Percentiles rank a stretch among this genome's conserved stretches.
Evolutionary conservation across 2,888 invertebrate species (phyloP).

Genomic region (Tolmerus cingulatus): DNA sequence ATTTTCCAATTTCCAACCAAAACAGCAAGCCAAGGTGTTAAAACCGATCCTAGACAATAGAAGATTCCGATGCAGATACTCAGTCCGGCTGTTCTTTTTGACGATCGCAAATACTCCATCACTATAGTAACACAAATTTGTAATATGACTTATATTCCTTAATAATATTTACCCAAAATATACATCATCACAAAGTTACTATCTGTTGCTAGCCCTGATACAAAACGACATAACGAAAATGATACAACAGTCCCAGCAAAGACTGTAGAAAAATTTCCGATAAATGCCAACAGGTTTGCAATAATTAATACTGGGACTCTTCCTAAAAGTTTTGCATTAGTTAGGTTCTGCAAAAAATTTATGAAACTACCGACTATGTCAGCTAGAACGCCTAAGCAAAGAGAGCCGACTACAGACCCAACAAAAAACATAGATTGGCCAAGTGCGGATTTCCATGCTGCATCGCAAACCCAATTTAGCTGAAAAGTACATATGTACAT

Average conservation of each 20-base stretch:
- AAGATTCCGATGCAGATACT: constrained; percentile 69
- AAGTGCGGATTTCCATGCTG: constrained; percentile 68
- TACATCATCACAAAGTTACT: constrained; percentile 72
- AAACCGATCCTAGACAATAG: constrained; percentile 67
- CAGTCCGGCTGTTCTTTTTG: constrained; percentile 62
- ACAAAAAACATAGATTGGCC: constrained; percentile 71
- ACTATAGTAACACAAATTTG: background rate
- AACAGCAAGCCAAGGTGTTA: constrained; percentile 66
- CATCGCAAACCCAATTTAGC: constrained; percentile 68
- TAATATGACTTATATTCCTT: background rate
- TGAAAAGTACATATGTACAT: too few species aligned
- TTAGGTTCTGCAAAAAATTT: background rate
- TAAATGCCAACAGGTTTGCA: constrained; percentile 66
- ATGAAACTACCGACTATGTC: constrained; percentile 64
- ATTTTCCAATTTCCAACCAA: constrained; percentile 64
- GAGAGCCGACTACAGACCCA: constrained; percentile 68
- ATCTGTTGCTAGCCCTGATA: constrained; percentile 69
- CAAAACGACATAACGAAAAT: constrained; percentile 66
- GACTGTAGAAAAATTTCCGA: constrained; percentile 66
- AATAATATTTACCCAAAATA: constrained; percentile 65
- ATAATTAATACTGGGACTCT: constrained; percentile 67
- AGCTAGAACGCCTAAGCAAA: constrained; percentile 67
- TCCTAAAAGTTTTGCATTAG: constrained; percentile 53
- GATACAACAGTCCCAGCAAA: constrained; percentile 62
- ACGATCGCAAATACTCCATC: constrained; percentile 65